phyloP scores from a whole-genome alignment of 2,113 vertebrate genomes.

The Tichodroma muraria region DNA sequence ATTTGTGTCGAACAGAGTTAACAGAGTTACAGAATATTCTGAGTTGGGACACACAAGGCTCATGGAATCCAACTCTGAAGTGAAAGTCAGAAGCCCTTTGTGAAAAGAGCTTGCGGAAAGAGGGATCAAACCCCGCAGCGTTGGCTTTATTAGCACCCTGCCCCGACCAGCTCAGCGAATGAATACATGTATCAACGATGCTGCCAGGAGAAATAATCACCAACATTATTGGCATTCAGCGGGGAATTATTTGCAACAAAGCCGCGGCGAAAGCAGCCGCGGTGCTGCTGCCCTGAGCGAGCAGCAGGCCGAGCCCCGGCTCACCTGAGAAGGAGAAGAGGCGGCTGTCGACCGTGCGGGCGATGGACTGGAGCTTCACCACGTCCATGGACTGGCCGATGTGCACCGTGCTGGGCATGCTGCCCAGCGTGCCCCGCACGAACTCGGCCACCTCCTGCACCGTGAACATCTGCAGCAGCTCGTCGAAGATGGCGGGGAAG shows the following conservation, averaged over 20 bases:
- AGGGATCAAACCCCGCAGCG: neutral
- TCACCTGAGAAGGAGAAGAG: conserved; percentile 95
- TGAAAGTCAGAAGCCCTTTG: too few species aligned
- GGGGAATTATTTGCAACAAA: neutral
- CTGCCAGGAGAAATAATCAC: neutral
- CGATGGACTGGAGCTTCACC: conserved; percentile 94
- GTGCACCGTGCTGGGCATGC: conserved; percentile 94
- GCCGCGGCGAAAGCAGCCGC: neutral
- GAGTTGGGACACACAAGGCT: neutral
- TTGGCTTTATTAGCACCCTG: neutral
- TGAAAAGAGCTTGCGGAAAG: neutral
- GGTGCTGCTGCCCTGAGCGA: accelerated
- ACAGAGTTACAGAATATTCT: neutral
- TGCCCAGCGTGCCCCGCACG: conserved; percentile 90
- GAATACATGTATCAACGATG: accelerated
- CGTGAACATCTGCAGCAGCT: conserved; percentile 96
- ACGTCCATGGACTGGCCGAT: conserved; percentile 95
- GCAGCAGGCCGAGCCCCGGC: neutral
- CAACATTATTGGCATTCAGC: neutral
- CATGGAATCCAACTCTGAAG: neutral
- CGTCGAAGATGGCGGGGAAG: conserved; percentile 94
- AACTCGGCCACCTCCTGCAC: conserved; percentile 96
- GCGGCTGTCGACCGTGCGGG: conserved; percentile 92
- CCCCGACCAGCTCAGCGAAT: accelerated
- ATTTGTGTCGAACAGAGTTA: neutral